These are phyloP conservation scores for Vespertilio murinus DNA, from an alignment of 2,797 vertebrate species.

Conservation along the genomic window DNA sequence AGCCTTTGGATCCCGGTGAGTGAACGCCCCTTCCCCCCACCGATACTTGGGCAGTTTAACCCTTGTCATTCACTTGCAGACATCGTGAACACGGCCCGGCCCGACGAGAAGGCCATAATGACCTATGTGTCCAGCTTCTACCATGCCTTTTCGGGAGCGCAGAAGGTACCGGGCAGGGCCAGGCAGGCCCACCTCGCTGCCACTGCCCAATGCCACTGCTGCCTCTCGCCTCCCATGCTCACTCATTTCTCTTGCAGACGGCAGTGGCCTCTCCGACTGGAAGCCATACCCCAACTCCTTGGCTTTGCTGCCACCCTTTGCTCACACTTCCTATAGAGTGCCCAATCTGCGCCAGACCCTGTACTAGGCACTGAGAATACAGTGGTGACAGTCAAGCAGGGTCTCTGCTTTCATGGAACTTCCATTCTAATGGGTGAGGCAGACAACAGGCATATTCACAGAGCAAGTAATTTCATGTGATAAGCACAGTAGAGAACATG, in stretches of 20 bases:
- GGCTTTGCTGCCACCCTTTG: background rate
- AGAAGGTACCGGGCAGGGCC: slow-evolving; percentile 84
- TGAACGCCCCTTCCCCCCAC: slow-evolving; percentile 41
- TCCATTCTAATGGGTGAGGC: background rate
- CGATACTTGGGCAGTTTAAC: slow-evolving; percentile 69
- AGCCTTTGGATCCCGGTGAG: background rate
- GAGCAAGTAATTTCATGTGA: background rate
- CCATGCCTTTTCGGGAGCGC: slow-evolving; percentile 94
- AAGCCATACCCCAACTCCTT: slow-evolving; percentile 60
- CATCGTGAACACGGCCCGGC: slow-evolving; percentile 96
- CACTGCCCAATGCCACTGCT: slow-evolving; percentile 70
- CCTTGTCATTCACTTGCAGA: slow-evolving; percentile 88
- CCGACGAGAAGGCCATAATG: slow-evolving; percentile 99
- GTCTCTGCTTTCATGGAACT: background rate
- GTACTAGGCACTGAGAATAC: background rate
- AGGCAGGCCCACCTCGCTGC: slow-evolving; percentile 58
- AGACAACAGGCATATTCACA: background rate
- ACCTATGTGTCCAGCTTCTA: slow-evolving; percentile 99
- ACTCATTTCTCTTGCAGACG: slow-evolving; percentile 81
- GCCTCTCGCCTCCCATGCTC: slow-evolving; percentile 71
- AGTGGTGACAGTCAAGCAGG: background rate
- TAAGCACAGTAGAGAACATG: background rate
- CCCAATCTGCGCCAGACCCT: background rate
- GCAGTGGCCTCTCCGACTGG: slow-evolving; percentile 63
- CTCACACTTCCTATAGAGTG: background rate